These are phyloP conservation scores for Gyrodactylus salaris DNA, from an alignment of 1,140 invertebrate species.

Conservation along the genomic window DNA sequence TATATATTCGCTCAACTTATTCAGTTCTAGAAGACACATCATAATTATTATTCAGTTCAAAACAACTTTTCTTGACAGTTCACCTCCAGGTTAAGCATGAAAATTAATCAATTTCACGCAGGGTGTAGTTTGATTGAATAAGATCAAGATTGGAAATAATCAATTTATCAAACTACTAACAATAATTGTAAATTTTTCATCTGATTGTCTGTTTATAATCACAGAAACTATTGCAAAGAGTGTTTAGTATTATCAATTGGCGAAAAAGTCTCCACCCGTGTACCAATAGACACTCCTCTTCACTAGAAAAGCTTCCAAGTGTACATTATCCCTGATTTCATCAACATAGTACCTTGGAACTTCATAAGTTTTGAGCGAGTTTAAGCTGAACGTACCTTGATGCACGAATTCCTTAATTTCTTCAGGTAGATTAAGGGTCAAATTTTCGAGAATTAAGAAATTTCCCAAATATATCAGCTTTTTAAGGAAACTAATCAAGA, in stretches of 20 bases:
- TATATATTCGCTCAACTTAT: too few species aligned
- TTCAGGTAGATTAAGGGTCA: not conserved
- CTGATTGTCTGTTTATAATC: too few species aligned
- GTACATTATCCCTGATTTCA: not conserved
- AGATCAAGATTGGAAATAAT: too few species aligned
- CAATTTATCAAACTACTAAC: too few species aligned
- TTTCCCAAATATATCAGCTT: not conserved
- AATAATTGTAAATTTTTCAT: too few species aligned
- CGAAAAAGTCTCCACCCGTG: not conserved
- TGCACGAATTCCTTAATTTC: not conserved
- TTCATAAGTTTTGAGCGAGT: not conserved
- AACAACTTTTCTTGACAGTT: too few species aligned
- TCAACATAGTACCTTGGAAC: not conserved
- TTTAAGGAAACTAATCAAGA: not conserved
- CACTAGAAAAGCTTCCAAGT: not conserved
- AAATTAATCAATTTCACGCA: too few species aligned
- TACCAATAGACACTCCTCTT: not conserved
- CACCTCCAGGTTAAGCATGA: too few species aligned
- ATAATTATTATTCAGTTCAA: too few species aligned
- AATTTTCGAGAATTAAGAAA: not conserved
- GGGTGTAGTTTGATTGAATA: too few species aligned
- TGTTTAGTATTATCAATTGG: not conserved
- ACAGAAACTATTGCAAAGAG: too few species aligned
- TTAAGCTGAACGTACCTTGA: not conserved
- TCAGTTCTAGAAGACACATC: too few species aligned